phyloP scores from a whole-genome alignment of 1,140 invertebrate species.

The Cherax destructor region DNA sequence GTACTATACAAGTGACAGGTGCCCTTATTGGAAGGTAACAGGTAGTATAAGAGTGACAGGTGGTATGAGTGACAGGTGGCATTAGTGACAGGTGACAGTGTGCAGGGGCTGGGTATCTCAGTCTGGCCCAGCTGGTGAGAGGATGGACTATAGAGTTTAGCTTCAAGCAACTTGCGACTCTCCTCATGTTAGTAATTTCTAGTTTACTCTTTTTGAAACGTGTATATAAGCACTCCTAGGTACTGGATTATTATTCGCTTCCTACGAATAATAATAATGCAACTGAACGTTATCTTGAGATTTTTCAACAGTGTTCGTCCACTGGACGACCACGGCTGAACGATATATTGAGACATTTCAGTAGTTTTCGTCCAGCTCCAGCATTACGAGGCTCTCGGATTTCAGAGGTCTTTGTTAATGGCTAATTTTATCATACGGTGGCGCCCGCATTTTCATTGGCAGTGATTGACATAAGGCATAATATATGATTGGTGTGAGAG shows the following conservation, averaged over 20 bases:
- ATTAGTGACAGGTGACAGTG: neutral
- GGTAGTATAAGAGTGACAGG: too few relatives aligned
- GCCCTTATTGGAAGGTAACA: too few relatives aligned
- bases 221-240: too few relatives aligned
- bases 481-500: slow-evolving; percentile 44
- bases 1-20: too few relatives aligned
- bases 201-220: too few relatives aligned
- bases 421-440: slow-evolving; percentile 58
- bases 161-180: too few relatives aligned
- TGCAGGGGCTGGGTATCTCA: neutral
- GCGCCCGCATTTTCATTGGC: slow-evolving; percentile 58
- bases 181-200: too few relatives aligned
- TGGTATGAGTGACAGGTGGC: too few relatives aligned
- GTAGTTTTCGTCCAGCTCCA: slow-evolving; percentile 22
- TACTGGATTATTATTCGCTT: too few relatives aligned
- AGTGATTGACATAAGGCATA: slow-evolving; percentile 49
- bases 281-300: too few relatives aligned
- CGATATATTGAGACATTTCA: slow-evolving; percentile 25
- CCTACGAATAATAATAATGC: too few relatives aligned
- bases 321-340: neutral
- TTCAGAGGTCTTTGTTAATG: slow-evolving; percentile 54
- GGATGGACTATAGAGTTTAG: neutral
- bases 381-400: slow-evolving; percentile 17
- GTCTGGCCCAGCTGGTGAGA: neutral
- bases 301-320: too few relatives aligned